These are phyloP conservation scores for Lycia hirtaria DNA, from an alignment of 2,888 invertebrate species.

Conservation along the genomic window DNA sequence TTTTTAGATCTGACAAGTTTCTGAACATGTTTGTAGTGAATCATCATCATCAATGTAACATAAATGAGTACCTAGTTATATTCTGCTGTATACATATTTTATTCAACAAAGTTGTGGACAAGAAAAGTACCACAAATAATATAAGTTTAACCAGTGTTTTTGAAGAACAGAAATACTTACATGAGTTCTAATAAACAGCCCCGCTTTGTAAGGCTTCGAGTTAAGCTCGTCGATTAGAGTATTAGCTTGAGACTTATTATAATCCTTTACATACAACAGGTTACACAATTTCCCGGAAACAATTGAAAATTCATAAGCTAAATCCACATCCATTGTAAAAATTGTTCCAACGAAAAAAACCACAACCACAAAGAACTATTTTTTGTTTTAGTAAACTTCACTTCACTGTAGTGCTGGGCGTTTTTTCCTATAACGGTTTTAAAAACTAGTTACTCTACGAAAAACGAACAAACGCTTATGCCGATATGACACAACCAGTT, in stretches of 20 bases:
- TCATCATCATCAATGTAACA: too few relatives aligned
- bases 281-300: slow-evolving; percentile 70
- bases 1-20: too few relatives aligned
- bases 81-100: not conserved
- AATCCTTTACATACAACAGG: slow-evolving; percentile 67
- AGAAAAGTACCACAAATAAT: not conserved
- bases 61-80: too few relatives aligned
- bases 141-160: not conserved
- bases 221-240: slow-evolving; percentile 87
- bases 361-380: too few relatives aligned
- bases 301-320: slow-evolving; percentile 60
- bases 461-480: too few relatives aligned
- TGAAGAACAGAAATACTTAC: slow-evolving; percentile 56
- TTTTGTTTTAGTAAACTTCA: too few relatives aligned
- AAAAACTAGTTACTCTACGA: too few relatives aligned
- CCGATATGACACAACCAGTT: too few relatives aligned
- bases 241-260: slow-evolving; percentile 79
- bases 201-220: slow-evolving; percentile 84
- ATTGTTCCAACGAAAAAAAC: too few relatives aligned
- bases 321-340: slow-evolving; percentile 52
- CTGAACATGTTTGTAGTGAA: too few relatives aligned
- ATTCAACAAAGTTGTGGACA: not conserved
- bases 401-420: too few relatives aligned
- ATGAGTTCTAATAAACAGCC: slow-evolving; percentile 74
- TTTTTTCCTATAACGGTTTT: too few relatives aligned